phyloP scores from a whole-genome alignment of 2,888 invertebrate genomes.

The Brenthis hecate region DNA sequence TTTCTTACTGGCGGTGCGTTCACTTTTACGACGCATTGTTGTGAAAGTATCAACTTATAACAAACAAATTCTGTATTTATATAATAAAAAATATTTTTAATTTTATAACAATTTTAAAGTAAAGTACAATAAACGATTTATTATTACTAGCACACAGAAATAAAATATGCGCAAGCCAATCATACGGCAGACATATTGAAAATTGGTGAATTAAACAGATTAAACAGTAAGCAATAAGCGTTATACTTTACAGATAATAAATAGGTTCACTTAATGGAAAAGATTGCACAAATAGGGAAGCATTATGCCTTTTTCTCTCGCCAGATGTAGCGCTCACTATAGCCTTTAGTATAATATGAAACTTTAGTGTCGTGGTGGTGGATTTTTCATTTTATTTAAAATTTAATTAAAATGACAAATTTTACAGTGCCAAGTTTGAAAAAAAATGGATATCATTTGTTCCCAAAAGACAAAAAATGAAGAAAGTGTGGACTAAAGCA shows the following conservation, averaged over 20 bases:
- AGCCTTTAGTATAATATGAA: too few species aligned
- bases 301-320: too few species aligned
- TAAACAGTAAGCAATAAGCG: background rate
- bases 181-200: constrained; percentile 35
- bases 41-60: constrained; percentile 8
- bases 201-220: constrained; percentile 1
- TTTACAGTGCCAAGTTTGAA: too few species aligned
- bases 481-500: too few species aligned
- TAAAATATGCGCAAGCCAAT: constrained; percentile 28
- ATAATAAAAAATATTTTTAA: background rate
- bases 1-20: constrained; percentile 85
- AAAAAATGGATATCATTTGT: too few species aligned
- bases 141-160: background rate
- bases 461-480: too few species aligned
- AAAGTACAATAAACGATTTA: background rate
- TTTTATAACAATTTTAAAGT: background rate
- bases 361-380: too few species aligned
- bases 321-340: too few species aligned
- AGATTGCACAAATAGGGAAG: too few species aligned
- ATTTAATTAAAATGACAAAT: too few species aligned
- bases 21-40: constrained; percentile 89
- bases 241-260: background rate
- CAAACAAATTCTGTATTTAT: background rate
- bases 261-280: too few species aligned
- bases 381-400: too few species aligned